Base-by-base conservation (phyloP, 2,888 invertebrate species). In the Erynnis tages region DNA sequence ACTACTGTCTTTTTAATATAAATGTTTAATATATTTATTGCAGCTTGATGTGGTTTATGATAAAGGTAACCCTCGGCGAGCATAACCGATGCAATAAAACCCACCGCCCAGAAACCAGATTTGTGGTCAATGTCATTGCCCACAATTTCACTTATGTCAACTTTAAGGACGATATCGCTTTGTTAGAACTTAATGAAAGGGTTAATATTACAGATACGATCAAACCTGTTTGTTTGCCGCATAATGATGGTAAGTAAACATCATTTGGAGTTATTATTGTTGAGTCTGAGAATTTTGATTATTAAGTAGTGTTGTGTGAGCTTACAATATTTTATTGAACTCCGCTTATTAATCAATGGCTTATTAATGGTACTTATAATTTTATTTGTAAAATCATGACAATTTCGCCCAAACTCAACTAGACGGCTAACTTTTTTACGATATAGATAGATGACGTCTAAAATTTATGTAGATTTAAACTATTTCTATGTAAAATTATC, bases 1-100 rank as follows among this genome's bases (percentile, higher is more conserved):
- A n/a, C n/a, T n/a, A n/a, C 7, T 34, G 7, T n/a, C n/a, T 3
- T 34, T 38, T 21, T 38, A 17, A 16, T 35, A n/a, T n/a, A n/a
- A n/a, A n/a, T n/a, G n/a, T n/a, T n/a, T n/a, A n/a, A n/a, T n/a
- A n/a, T n/a, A n/a, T n/a, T n/a, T n/a, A n/a, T n/a, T 90, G 53
- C 84, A 95, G 95, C 54, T 94, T 96, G 72, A 95, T 96, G 94
- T 96, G 96, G 96, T 96, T 96, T 81, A 95, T 96, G 95, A 95
- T 96, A 70, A 95, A 94, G 82, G 94, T 96, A 54, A 95, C 95
- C 0, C 92, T 96, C 55, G 96, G 96, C 0, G 96, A 96, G 73
- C 96, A 96, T 73, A 94, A 96, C 76, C 92, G 95, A 29, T 96
- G 96, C 77, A 92, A 93, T 67, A 92, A 93, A 55, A 93, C 93